Conservation (phyloP, 2,113 vertebrate species). For the Ptychochromis oligacanthus region DNA sequence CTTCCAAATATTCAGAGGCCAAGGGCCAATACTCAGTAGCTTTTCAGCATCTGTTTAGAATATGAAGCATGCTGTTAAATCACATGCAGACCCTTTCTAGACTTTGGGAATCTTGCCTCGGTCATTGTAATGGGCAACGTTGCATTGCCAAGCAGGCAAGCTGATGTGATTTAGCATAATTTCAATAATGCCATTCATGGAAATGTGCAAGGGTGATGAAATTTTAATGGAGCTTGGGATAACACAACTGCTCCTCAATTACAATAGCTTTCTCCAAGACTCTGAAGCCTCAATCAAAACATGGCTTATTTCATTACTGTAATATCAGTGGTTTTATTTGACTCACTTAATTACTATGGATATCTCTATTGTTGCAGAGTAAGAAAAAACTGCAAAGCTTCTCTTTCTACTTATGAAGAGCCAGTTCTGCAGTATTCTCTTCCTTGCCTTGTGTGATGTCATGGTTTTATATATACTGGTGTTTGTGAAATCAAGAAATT, state of each 20-base stretch:
- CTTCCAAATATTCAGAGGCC: constrained; percentile 42
- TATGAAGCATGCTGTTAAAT: constrained; percentile 61
- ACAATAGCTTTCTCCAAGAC: constrained; percentile 55
- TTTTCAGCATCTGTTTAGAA: constrained; percentile 64
- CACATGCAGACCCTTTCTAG: constrained; percentile 58
- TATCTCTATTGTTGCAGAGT: constrained; percentile 49
- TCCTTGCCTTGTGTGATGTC: constrained; percentile 16
- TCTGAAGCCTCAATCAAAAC: constrained; percentile 51
- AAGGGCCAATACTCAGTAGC: constrained; percentile 29
- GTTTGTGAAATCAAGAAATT: constrained; percentile 50
- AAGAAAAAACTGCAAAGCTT: constrained; percentile 18
- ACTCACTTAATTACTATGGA: constrained; percentile 55
- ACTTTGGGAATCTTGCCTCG: constrained; percentile 71
- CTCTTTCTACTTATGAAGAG: constrained; percentile 4
- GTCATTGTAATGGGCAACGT: constrained; percentile 73
- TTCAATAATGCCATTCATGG: constrained; percentile 85
- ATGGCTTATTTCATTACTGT: constrained; percentile 68
- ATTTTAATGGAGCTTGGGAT: constrained; percentile 79
- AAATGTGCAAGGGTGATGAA: constrained; percentile 78
- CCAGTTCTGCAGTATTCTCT: constrained; percentile 27
- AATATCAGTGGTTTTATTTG: constrained; percentile 64
- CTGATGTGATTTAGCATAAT: constrained; percentile 84
- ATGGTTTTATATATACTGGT: constrained; percentile 27
- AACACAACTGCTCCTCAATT: constrained; percentile 77
- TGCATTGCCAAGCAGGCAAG: constrained; percentile 76